These are phyloP conservation scores for Drosophila tanythrix DNA, from an alignment of 2,888 invertebrate species.

Conservation along the genomic window DNA sequence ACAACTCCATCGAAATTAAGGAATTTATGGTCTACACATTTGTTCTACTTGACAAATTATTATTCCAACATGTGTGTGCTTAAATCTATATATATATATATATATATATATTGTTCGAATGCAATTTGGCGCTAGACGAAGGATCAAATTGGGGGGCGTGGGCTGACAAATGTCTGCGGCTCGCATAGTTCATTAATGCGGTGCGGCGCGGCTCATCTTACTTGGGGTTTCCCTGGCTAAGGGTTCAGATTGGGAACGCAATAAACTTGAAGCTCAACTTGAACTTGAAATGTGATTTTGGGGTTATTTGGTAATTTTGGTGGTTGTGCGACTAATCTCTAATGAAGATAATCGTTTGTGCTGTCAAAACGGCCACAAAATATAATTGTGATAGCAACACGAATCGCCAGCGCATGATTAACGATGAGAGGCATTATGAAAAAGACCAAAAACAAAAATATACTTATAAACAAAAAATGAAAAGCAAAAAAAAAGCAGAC, in stretches of 20 bases:
- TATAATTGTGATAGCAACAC: slow-evolving; percentile 67
- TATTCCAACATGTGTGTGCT: slow-evolving; percentile 75
- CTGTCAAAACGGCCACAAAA: slow-evolving; percentile 76
- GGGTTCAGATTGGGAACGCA: slow-evolving; percentile 17
- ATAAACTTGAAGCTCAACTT: slow-evolving; percentile 46
- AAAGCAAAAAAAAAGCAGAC: slow-evolving; percentile 28
- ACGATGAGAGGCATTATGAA: slow-evolving; percentile 72
- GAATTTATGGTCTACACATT: slow-evolving; percentile 71
- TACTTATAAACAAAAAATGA: slow-evolving; percentile 5
- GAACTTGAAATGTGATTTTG: slow-evolving; percentile 66
- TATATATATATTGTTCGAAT: slow-evolving; percentile 20
- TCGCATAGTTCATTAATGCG: slow-evolving; percentile 25
- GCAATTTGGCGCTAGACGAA: slow-evolving; percentile 36
- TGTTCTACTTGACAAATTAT: slow-evolving; percentile 69
- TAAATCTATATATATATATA: not conserved
- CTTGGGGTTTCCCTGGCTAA: slow-evolving; percentile 11
- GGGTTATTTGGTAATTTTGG: slow-evolving; percentile 17
- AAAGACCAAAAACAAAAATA: slow-evolving; percentile 37
- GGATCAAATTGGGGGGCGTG: slow-evolving; percentile 28
- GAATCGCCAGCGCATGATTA: slow-evolving; percentile 66
- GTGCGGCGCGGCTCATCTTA: not conserved
- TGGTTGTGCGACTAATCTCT: slow-evolving; percentile 25
- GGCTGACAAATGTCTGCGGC: slow-evolving; percentile 51
- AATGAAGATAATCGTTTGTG: slow-evolving; percentile 73
- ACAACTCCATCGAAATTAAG: slow-evolving; percentile 35